Conservation (phyloP, 1,140 invertebrate genomes). For the Megathymus violae region DNA sequence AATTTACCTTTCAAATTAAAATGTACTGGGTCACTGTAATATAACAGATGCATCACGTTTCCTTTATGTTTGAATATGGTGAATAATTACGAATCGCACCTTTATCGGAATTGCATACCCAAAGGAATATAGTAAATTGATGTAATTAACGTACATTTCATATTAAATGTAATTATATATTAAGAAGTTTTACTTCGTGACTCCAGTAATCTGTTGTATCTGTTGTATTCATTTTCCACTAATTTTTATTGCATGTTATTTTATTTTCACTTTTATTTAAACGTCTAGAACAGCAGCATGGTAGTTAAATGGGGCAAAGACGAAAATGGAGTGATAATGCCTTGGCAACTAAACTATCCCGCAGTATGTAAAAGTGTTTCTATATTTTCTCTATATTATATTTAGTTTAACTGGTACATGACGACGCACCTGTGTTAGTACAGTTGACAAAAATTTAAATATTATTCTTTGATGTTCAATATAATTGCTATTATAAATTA, state of each 20-base stretch:
- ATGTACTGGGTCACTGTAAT: constrained; percentile 18
- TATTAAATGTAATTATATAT: not conserved
- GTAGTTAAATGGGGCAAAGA: constrained; percentile 81
- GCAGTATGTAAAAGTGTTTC: constrained; percentile 71
- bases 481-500: too few relatives aligned
- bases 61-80: constrained; percentile 14
- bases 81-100: constrained; percentile 22
- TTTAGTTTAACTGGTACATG: constrained; percentile 27
- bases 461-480: not conserved
- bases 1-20: not conserved
- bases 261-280: constrained; percentile 75
- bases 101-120: constrained; percentile 21
- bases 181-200: not conserved
- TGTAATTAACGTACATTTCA: too few relatives aligned
- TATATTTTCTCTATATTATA: constrained; percentile 48
- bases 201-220: constrained; percentile 18
- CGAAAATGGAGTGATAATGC: constrained; percentile 78
- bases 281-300: constrained; percentile 80
- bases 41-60: constrained; percentile 14
- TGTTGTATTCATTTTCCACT: constrained; percentile 24
- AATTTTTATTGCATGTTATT: constrained; percentile 63
- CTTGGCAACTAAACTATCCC: constrained; percentile 77
- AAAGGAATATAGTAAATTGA: not conserved
- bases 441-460: constrained; percentile 11
- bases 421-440: constrained; percentile 14